Conservation (phyloP, 1,140 invertebrate species). For the Drosophila trapezifrons region DNA sequence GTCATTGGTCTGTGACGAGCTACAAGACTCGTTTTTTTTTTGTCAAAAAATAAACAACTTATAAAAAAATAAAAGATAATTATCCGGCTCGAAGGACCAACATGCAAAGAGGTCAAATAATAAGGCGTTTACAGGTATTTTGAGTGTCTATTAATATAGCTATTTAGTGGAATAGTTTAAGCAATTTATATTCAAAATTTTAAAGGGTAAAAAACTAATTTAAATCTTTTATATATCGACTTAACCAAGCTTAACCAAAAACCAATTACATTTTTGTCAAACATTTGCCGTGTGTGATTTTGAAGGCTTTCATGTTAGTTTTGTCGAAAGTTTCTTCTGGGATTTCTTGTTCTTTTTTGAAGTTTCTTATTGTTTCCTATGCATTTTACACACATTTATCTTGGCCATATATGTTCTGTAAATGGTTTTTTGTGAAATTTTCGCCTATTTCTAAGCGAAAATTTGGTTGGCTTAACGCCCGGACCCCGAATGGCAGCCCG, state of each 20-base stretch:
- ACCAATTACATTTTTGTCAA: constrained; percentile 17
- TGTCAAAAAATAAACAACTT: too few species aligned
- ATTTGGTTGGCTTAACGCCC: constrained; percentile 1
- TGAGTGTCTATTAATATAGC: too few species aligned
- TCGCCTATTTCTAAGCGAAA: constrained; percentile 7
- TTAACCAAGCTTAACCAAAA: background rate
- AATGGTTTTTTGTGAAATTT: too few species aligned
- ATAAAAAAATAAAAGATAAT: too few species aligned
- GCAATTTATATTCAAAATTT: too few species aligned
- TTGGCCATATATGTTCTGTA: background rate
- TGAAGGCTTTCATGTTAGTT: background rate
- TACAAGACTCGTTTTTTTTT: too few species aligned
- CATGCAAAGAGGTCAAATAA: too few species aligned
- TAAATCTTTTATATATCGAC: background rate
- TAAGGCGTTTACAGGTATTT: too few species aligned
- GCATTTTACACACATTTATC: background rate
- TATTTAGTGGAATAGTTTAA: too few species aligned
- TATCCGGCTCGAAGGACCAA: too few species aligned
- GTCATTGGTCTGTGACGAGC: constrained; percentile 24
- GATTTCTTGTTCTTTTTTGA: background rate
- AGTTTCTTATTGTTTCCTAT: background rate
- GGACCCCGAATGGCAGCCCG: too few species aligned
- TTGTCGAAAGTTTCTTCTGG: too few species aligned
- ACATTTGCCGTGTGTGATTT: background rate
- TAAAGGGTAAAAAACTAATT: background rate